Evolutionary conservation across 2,888 invertebrate genomes (phyloP), one percentile per base, ranked within the genome.

Genomic region (Achlya flavicornis): DNA sequence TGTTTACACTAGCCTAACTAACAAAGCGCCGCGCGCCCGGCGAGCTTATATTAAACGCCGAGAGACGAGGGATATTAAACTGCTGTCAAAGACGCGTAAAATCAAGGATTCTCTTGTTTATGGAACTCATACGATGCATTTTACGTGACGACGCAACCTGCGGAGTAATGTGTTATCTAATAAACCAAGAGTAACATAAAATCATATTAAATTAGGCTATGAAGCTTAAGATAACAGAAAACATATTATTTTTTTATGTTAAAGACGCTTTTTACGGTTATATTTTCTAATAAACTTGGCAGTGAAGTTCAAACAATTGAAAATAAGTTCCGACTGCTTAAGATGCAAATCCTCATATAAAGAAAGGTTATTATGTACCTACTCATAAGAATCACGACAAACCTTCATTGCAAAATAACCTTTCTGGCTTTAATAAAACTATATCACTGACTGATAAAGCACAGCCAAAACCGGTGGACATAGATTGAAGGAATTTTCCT

Each of bases 1-100:
- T 71, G 66, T 72, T 70, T 64, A 70, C 58, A 57, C 62, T 26
- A 46, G 60, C 43, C 41, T 53, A 53, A 53, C 53, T 53, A 53
- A n/a, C n/a, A 53, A 53, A 19, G 53, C 53, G 11, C 38, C 8
- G 11, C 11, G 43, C 43, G 11, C 43, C 41, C 53, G 16, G 16
- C 7, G 4, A 8, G 53, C 53, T 19, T 53, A 19, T 53, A 53
- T 53, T 53, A 53, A 53, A 53, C 53, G 19, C 19, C 3, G 48
- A 16, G 19, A 53, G 10, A 19, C 4, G 53, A 53, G 53, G 10
- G 53, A 10, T 53, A 19, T 19, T 10, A 19, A 53, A 6, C 14
- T 8, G 53, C 53, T 53, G 53, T 53, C 19, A 53, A 19, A 19
- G 8, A 19, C 53, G 10, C 19, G 53, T 53, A 19, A 53, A 53